Conservation (phyloP, 2,888 invertebrate genomes). For the Hedychridium roseum region DNA sequence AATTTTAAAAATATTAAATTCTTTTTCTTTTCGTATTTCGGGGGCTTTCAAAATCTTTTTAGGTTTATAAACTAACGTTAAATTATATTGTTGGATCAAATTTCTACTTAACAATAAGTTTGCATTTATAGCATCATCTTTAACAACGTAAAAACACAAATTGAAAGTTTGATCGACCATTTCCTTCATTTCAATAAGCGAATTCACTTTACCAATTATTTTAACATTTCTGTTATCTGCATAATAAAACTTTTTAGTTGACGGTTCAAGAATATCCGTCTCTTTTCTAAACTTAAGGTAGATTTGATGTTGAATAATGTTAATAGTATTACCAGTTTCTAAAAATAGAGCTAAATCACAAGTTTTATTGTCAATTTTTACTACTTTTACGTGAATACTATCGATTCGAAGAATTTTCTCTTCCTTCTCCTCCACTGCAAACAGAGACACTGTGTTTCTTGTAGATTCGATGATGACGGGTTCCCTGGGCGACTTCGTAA, state of each 20-base stretch:
- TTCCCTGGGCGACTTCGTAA: too few species aligned
- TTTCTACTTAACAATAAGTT: neutral
- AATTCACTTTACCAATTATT: neutral
- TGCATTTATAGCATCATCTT: neutral
- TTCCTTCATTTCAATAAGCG: neutral
- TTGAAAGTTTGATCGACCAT: neutral
- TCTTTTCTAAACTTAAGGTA: neutral
- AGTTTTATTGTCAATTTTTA: neutral
- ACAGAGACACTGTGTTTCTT: too few species aligned
- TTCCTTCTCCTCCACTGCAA: too few species aligned
- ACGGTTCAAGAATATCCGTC: neutral
- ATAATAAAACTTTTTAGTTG: neutral
- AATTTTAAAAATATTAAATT: neutral
- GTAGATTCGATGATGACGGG: too few species aligned
- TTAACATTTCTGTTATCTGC: neutral
- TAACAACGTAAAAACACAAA: neutral
- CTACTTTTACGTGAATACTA: neutral
- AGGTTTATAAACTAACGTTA: neutral
- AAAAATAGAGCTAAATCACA: neutral
- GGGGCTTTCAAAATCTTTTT: neutral
- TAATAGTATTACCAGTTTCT: neutral
- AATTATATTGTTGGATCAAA: neutral
- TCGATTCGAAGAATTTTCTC: too few species aligned
- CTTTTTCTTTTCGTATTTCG: too few species aligned
- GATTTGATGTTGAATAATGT: neutral